Evolutionary conservation across 2,888 invertebrate species (phyloP).

Genomic region (Amblyjoppa fuscipennis): DNA sequence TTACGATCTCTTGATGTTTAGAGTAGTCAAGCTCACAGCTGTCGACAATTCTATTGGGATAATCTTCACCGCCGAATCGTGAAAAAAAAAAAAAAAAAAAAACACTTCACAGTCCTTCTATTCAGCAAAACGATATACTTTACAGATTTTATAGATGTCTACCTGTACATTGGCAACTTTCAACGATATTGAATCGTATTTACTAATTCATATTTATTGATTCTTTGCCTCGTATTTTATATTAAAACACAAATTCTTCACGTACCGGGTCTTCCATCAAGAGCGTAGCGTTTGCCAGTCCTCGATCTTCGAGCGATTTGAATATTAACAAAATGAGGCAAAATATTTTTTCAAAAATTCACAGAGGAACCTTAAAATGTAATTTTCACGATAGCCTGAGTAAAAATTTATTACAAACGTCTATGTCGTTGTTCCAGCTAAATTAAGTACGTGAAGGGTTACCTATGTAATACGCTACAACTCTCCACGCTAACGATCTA

Average conservation of each 20-base stretch:
- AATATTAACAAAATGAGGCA: background rate
- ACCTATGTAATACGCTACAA: background rate
- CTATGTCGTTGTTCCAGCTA: background rate
- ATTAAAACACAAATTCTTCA: background rate
- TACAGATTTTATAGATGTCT: background rate
- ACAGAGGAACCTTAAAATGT: background rate
- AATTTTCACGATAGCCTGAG: background rate
- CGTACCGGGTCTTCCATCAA: background rate
- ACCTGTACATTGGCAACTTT: background rate
- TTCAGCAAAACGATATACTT: background rate
- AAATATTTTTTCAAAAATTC: background rate
- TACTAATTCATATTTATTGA: conserved; percentile 5
- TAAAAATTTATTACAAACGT: background rate
- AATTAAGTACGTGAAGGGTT: background rate
- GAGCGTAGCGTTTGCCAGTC: background rate
- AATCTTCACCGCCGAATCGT: background rate
- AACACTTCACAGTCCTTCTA: background rate
- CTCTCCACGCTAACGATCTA: conserved; percentile 3
- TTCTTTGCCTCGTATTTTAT: background rate
- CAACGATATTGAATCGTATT: background rate
- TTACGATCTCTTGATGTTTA: conserved; percentile 55
- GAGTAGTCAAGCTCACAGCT: conserved; percentile 41
- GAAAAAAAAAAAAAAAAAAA: no score
- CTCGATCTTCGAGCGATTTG: background rate
- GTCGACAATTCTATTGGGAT: conserved; percentile 17